A percentile compares a stretch with the other conserved stretches of the same genome.
phyloP scores from a whole-genome alignment of 2,797 vertebrate genomes.

The Microtus californicus region DNA sequence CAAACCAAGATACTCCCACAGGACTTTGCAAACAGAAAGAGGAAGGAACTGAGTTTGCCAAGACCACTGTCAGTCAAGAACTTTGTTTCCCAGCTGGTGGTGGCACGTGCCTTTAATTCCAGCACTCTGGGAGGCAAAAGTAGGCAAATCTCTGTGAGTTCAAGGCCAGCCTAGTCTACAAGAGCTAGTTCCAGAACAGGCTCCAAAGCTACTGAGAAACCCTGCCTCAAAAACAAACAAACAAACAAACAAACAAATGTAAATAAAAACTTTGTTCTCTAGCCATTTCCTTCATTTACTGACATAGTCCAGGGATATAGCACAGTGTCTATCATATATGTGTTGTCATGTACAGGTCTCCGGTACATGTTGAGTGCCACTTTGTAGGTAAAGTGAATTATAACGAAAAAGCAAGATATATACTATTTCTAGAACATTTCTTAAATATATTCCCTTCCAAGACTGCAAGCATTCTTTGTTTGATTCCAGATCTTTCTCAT shows the following conservation, averaged over 20 bases:
- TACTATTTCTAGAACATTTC: conserved; percentile 1
- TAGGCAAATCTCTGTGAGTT: no score
- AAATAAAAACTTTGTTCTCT: not conserved
- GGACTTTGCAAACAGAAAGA: not conserved
- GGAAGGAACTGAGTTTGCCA: not conserved
- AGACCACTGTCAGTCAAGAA: not conserved
- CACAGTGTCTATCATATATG: not conserved
- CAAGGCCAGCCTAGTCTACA: no score
- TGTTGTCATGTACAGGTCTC: not conserved
- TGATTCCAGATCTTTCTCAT: conserved; percentile 5
- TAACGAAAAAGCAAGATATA: not conserved
- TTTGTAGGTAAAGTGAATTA: not conserved
- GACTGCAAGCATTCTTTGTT: not conserved
- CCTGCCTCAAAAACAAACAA: no score
- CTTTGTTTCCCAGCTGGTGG: no score
- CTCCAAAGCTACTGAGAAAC: no score
- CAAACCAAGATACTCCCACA: not conserved
- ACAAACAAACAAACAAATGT: no score
- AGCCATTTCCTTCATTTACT: not conserved
- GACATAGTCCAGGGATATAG: not conserved
- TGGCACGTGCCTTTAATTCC: no score
- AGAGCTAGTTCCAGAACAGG: no score
- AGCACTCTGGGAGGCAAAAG: no score
- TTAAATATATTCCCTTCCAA: not conserved
- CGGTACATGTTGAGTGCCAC: not conserved